Conservation (phyloP, 2,113 vertebrate genomes). For the Uria lomvia region DNA sequence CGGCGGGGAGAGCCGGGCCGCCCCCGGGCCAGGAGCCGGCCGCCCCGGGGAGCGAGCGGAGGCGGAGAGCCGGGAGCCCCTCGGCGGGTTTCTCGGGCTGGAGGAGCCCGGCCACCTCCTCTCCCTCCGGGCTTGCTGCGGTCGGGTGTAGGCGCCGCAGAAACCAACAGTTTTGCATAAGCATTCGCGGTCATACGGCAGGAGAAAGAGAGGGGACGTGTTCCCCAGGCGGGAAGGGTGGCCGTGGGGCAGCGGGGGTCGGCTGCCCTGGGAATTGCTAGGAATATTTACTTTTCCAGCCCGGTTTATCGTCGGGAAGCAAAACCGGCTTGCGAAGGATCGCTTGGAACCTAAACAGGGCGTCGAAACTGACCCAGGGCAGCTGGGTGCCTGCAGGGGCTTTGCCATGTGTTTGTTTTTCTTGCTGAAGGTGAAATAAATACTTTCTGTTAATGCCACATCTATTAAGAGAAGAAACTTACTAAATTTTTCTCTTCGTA, state of each 20-base stretch:
- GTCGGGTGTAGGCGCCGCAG: neutral
- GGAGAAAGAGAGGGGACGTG: accelerated
- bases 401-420: neutral
- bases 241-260: neutral
- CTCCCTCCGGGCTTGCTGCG: neutral
- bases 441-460: accelerated
- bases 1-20: neutral
- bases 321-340: accelerated
- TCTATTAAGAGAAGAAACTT: neutral
- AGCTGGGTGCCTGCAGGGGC: neutral
- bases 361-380: neutral
- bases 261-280: accelerated
- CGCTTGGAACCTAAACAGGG: neutral
- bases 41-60: neutral
- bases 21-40: neutral
- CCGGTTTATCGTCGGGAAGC: neutral
- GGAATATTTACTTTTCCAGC: neutral
- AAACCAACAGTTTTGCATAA: neutral
- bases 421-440: neutral
- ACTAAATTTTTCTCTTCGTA: neutral
- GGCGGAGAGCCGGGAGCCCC: neutral
- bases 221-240: neutral
- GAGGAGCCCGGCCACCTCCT: neutral
- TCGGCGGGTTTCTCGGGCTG: neutral
- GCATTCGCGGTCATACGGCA: neutral